Conservation (phyloP, 2,888 invertebrate genomes). For the Leucozona laternaria region DNA sequence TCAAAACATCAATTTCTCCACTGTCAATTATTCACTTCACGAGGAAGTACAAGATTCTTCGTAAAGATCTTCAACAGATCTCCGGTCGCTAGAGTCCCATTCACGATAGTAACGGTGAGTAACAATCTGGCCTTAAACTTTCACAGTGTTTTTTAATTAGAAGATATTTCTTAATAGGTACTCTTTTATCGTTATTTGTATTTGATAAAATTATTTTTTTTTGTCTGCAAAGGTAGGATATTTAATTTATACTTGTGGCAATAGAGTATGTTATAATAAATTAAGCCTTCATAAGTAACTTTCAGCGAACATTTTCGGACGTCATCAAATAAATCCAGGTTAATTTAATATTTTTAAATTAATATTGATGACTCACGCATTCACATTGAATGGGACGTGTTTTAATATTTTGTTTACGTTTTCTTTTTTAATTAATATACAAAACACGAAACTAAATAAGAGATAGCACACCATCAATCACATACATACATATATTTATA, state of each 20-base stretch:
- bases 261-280: too few relatives aligned
- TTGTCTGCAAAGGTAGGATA: not conserved
- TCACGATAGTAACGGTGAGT: too few relatives aligned
- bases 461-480: not conserved
- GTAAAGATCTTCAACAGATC: too few relatives aligned
- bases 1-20: too few relatives aligned
- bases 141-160: too few relatives aligned
- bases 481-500: not conserved
- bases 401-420: not conserved
- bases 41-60: too few relatives aligned
- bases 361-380: not conserved
- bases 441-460: not conserved
- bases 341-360: not conserved
- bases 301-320: not conserved
- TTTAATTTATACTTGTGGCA: too few relatives aligned
- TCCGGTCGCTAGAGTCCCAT: too few relatives aligned
- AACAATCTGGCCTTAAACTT: too few relatives aligned
- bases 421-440: not conserved
- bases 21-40: too few relatives aligned
- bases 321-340: not conserved
- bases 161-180: too few relatives aligned
- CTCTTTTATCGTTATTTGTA: too few relatives aligned
- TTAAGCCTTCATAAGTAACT: not conserved
- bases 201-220: not conserved
- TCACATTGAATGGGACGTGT: not conserved